Conservation (phyloP, 1,140 invertebrate genomes). For the Drosophila pallidifrons region DNA sequence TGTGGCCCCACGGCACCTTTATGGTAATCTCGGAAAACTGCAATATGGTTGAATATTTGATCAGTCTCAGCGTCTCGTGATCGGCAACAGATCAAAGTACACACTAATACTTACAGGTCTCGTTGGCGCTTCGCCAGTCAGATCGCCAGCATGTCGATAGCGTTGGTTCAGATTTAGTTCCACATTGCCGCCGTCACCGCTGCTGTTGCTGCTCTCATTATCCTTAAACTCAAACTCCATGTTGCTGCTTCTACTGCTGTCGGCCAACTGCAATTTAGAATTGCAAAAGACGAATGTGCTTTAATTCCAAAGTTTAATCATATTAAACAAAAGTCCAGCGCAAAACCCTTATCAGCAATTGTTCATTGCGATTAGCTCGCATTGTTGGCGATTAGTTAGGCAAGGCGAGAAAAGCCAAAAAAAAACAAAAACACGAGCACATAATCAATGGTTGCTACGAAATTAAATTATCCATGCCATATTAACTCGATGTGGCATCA, state of each 20-base stretch:
- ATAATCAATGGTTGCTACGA: constrained; percentile 1
- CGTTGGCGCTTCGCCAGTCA: constrained; percentile 73
- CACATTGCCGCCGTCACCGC: constrained; percentile 13
- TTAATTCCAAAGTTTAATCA: constrained; percentile 72
- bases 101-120: constrained; percentile 60
- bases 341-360: constrained; percentile 52
- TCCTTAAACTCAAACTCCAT: constrained; percentile 67
- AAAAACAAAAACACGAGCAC: constrained; percentile 4
- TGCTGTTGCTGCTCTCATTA: constrained; percentile 26
- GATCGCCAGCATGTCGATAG: constrained; percentile 77
- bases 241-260: constrained; percentile 7
- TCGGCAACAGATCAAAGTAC: constrained; percentile 52
- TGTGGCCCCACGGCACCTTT: constrained; percentile 91
- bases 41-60: constrained; percentile 9
- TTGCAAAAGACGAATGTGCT: constrained; percentile 42
- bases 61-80: neutral
- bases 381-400: constrained; percentile 58
- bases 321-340: neutral
- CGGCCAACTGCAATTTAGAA: constrained; percentile 36
- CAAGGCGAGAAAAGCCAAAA: constrained; percentile 3
- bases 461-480: constrained; percentile 21
- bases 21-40: constrained; percentile 89
- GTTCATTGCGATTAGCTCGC: constrained; percentile 48
- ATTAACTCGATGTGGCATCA: neutral
- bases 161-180: constrained; percentile 59